phyloP scores from a whole-genome alignment of 1,140 invertebrate species.

The Aphelinus certus region DNA sequence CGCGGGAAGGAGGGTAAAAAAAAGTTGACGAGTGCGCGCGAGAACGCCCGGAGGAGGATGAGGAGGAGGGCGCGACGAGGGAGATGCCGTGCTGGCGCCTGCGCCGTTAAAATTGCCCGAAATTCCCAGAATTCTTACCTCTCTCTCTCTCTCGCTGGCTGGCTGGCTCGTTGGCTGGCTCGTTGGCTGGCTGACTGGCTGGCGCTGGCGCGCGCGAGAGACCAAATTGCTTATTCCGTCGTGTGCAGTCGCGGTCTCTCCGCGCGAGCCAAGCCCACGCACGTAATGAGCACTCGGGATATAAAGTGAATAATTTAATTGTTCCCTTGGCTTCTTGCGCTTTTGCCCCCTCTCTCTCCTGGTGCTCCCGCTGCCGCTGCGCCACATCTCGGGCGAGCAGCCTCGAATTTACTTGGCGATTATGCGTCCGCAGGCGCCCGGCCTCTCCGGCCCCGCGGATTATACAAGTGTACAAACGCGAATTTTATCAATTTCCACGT shows the following conservation, averaged over 20 bases:
- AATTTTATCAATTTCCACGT: no score
- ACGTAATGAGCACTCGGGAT: slow-evolving; percentile 5
- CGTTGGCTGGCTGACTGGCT: neutral
- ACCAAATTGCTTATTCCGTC: slow-evolving; percentile 51
- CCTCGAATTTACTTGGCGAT: no score
- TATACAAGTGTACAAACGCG: no score
- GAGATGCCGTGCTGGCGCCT: slow-evolving; percentile 61
- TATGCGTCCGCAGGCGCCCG: no score
- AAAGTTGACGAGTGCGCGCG: no score
- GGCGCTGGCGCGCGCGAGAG: slow-evolving; percentile 8
- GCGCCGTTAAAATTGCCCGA: slow-evolving; percentile 65
- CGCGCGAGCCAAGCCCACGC: slow-evolving; percentile 21
- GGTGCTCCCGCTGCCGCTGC: neutral
- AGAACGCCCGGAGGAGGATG: no score
- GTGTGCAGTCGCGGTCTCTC: slow-evolving; percentile 33
- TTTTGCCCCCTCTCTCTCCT: neutral
- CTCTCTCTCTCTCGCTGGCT: slow-evolving; percentile 44
- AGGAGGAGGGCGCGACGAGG: slow-evolving; percentile 39
- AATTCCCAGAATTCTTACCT: slow-evolving; percentile 61
- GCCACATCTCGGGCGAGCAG: neutral
- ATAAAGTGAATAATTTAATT: no score
- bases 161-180: neutral
- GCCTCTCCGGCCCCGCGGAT: no score
- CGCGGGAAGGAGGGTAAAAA: neutral
- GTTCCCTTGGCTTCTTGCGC: neutral